Base-by-base conservation (phyloP, 1,140 invertebrate genomes). In the Saccostrea glomerata region DNA sequence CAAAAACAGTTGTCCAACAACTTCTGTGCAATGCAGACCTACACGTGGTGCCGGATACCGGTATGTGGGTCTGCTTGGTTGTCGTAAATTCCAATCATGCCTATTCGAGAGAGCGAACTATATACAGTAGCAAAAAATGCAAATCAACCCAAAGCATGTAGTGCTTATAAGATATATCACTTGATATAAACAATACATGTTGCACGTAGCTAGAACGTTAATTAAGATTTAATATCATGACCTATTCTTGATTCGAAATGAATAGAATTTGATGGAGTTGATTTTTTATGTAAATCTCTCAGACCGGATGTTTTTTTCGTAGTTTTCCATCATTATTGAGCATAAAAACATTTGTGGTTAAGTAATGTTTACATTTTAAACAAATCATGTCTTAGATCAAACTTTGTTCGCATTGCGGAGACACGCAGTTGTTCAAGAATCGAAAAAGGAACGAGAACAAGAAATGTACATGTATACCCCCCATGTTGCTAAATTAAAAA, bases 321-420 rank as follows among this genome's bases (percentile, higher is more conserved):
- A 36, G 70, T 77, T 15, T 15, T 77, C 70, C 70, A 77, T 77
- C 70, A 77, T 47, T 77, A 17, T 7, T 77, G 23, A 30, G 25
- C 25, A 30, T 15, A 77, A 77, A 77, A 77, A 77, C 70, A 77
- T 2, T 77, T 77, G 70, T 77, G 70, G 70, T 77, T 40, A 30
- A 77, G 15, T 77, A 13, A 15, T 77, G 70, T 36, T 77, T 36
- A 77, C 70, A 30, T 13, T 63, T 30, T 77, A 30, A 77, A 77
- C 70, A 66, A 66, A 23, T 36, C 70, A 30, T 77, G 70, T 30
- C 70, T 30, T 13, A 73, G 25, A 77, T 77, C 23, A 77, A 77
- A 36, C 25, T 63, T 17, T 77, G 70, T 77, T 30, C 47, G 47
- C 47, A 47, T 47, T 47, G 47, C 47, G 47, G 47, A 47, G 47